These are phyloP conservation scores for Hemibagrus guttatus DNA, from an alignment of 2,797 vertebrate species.

Conservation along the genomic window DNA sequence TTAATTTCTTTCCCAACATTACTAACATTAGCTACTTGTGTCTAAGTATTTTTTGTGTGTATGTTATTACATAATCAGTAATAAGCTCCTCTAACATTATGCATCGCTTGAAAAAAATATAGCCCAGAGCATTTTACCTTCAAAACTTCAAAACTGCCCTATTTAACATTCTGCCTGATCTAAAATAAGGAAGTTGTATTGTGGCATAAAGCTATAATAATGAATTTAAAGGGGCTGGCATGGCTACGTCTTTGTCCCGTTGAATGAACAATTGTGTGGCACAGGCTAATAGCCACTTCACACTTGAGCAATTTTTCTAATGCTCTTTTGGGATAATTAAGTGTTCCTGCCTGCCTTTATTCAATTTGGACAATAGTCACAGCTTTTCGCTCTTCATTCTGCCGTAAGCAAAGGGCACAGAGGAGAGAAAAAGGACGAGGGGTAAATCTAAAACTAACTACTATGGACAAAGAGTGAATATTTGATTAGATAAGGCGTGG, in stretches of 20 bases:
- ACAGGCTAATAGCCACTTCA: constrained; percentile 35
- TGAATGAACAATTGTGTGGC: constrained; percentile 19
- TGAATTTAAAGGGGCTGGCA: constrained; percentile 14
- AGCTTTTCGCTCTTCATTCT: background rate
- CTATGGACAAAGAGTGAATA: constrained; percentile 11
- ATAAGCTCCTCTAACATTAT: background rate
- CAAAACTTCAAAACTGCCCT: background rate
- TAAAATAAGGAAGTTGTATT: background rate
- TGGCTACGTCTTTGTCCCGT: background rate
- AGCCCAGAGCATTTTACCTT: background rate
- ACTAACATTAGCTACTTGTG: no score
- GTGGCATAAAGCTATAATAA: background rate
- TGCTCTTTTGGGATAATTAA: constrained; percentile 38
- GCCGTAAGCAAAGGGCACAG: constrained; percentile 11
- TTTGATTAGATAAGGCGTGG: constrained; percentile 20
- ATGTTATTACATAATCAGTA: background rate
- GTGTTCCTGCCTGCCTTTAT: constrained; percentile 39
- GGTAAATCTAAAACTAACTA: constrained; percentile 13
- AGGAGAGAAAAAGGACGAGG: background rate
- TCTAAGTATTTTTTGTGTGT: background rate
- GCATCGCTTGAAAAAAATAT: background rate
- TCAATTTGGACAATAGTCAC: constrained; percentile 37
- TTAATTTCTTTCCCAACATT: no score
- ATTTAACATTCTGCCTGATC: background rate
- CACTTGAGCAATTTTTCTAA: constrained; percentile 14